Conservation (phyloP, 2,797 vertebrate species). For the Euthynnus affinis region DNA sequence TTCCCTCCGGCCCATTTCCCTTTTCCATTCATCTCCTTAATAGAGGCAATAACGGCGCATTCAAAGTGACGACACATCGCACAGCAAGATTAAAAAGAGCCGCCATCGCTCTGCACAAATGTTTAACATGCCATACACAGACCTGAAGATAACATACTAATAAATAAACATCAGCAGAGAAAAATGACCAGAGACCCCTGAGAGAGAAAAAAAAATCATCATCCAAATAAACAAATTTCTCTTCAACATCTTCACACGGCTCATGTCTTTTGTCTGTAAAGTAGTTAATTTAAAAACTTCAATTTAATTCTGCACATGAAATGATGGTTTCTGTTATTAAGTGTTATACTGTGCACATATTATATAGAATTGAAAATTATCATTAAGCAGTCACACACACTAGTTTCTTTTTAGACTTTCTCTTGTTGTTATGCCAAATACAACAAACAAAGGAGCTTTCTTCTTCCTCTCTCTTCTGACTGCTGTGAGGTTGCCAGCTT, state of each 20-base stretch:
- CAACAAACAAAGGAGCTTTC: too few relatives aligned
- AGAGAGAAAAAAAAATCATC: not conserved
- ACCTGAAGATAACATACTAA: slow-evolving; percentile 6
- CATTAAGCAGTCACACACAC: too few relatives aligned
- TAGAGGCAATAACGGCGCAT: slow-evolving; percentile 52
- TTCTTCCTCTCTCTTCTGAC: too few relatives aligned
- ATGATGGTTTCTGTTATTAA: not conserved
- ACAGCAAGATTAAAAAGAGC: slow-evolving; percentile 32
- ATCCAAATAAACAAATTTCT: not conserved
- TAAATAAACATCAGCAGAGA: not conserved
- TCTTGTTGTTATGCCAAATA: too few relatives aligned
- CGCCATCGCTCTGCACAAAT: not conserved
- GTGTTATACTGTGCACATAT: not conserved
- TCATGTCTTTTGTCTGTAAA: not conserved
- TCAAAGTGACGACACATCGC: slow-evolving; percentile 27
- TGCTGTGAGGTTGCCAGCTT: too few relatives aligned
- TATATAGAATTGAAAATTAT: too few relatives aligned
- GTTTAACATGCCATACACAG: slow-evolving; percentile 16
- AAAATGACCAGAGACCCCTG: not conserved
- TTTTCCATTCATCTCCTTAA: slow-evolving; percentile 65
- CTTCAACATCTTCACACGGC: not conserved
- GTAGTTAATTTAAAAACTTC: not conserved
- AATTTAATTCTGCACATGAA: not conserved
- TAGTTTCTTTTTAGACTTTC: too few relatives aligned
- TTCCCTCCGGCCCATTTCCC: slow-evolving; percentile 54